phyloP scores from a whole-genome alignment of 2,797 vertebrate genomes.

The Pristis pectinata region DNA sequence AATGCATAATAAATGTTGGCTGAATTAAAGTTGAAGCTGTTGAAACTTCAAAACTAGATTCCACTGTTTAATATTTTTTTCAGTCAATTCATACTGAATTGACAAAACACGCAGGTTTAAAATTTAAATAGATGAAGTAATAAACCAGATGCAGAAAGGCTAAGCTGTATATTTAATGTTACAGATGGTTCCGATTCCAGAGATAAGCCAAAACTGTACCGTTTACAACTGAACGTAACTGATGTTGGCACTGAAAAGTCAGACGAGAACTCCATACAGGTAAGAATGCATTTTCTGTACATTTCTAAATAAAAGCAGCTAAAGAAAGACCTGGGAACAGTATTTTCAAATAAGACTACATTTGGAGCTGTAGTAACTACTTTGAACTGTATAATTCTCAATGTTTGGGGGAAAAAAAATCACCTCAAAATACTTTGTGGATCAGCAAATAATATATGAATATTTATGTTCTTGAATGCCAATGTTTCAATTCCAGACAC shows the following conservation, averaged over 20 bases:
- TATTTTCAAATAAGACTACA: background rate
- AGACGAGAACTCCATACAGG: conserved; percentile 90
- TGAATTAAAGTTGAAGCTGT: background rate
- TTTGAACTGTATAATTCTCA: background rate
- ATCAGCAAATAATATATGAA: too few species aligned
- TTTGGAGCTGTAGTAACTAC: background rate
- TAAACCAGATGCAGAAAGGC: background rate
- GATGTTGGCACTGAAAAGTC: conserved; percentile 89
- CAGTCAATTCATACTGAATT: background rate
- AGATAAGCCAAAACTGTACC: conserved; percentile 97
- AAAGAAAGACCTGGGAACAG: background rate
- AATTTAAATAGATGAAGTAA: background rate
- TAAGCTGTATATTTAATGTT: conserved; percentile 34
- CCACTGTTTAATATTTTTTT: background rate
- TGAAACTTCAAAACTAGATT: background rate
- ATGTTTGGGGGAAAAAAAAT: too few species aligned
- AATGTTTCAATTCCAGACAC: too few species aligned
- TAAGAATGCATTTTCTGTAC: conserved; percentile 45
- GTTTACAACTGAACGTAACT: conserved; percentile 87
- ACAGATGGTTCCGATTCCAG: conserved; percentile 93
- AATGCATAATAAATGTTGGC: too few species aligned
- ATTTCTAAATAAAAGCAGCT: background rate
- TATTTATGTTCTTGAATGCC: too few species aligned
- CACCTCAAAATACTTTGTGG: too few species aligned
- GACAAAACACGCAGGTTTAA: background rate